phyloP scores from a whole-genome alignment of 2,797 vertebrate genomes.

The Lagothrix lagotricha region DNA sequence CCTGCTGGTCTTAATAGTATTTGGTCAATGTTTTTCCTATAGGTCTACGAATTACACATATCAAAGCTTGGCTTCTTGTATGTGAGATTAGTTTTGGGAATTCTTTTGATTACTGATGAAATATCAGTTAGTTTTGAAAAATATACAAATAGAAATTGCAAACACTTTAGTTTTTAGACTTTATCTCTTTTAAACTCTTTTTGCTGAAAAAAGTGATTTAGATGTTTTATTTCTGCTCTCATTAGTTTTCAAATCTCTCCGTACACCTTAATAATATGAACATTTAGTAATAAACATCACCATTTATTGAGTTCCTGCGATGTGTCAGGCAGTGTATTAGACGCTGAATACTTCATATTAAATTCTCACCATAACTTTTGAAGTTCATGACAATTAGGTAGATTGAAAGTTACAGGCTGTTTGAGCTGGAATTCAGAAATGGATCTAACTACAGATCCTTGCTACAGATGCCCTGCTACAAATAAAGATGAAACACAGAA shows the following conservation, averaged over 20 bases:
- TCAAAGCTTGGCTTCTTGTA: not conserved
- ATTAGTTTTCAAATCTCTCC: not conserved
- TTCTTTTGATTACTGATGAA: not conserved
- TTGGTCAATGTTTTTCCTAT: not conserved
- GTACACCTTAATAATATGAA: not conserved
- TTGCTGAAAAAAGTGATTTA: not conserved
- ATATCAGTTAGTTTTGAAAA: not conserved
- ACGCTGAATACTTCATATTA: not conserved
- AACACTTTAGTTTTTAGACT: not conserved
- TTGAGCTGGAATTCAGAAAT: not conserved
- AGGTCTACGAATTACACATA: not conserved
- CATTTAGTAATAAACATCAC: not conserved
- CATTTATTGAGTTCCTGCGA: not conserved
- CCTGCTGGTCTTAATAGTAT: not conserved
- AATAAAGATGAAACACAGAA: not conserved
- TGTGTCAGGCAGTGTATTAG: not conserved
- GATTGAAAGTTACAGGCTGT: not conserved
- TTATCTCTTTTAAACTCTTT: not conserved
- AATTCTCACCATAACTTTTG: not conserved
- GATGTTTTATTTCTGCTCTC: not conserved
- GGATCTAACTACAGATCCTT: not conserved
- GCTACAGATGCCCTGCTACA: not conserved
- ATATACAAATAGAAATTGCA: not conserved
- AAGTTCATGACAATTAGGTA: not conserved
- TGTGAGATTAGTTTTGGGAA: not conserved